Conservation (phyloP, 2,113 vertebrate species). For the Cyanistes caeruleus region DNA sequence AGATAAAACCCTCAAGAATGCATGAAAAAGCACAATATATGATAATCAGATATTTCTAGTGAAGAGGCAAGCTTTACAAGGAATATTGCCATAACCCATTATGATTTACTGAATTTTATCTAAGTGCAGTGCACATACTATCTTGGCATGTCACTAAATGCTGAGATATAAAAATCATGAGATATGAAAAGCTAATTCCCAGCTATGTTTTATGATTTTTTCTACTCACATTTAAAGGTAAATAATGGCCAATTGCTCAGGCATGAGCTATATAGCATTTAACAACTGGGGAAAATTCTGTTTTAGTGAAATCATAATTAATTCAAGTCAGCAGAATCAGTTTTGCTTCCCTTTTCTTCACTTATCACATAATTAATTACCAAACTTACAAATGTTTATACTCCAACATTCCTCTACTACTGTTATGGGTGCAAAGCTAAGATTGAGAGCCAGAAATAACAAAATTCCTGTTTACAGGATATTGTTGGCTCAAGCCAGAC, state of each 20-base stretch:
- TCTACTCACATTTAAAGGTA: neutral
- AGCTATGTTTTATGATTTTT: neutral
- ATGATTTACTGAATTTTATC: neutral
- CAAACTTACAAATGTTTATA: neutral
- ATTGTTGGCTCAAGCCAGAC: neutral
- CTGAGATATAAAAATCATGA: neutral
- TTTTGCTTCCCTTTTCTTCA: neutral
- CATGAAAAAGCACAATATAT: neutral
- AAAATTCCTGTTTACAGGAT: neutral
- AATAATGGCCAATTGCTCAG: neutral
- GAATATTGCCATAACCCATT: neutral
- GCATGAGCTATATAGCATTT: neutral
- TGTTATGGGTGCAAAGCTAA: neutral
- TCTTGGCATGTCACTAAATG: conserved; percentile 3
- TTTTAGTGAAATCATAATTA: neutral
- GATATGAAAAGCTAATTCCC: neutral
- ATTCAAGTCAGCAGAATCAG: neutral
- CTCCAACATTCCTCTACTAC: neutral
- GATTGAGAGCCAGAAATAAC: neutral
- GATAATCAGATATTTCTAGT: neutral
- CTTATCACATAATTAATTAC: neutral
- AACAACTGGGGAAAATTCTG: neutral
- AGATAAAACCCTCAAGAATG: neutral
- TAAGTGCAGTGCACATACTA: neutral
- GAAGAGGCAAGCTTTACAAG: neutral